Evolutionary conservation across 2,888 invertebrate genomes (phyloP).

Genomic region (Luperina testacea): DNA sequence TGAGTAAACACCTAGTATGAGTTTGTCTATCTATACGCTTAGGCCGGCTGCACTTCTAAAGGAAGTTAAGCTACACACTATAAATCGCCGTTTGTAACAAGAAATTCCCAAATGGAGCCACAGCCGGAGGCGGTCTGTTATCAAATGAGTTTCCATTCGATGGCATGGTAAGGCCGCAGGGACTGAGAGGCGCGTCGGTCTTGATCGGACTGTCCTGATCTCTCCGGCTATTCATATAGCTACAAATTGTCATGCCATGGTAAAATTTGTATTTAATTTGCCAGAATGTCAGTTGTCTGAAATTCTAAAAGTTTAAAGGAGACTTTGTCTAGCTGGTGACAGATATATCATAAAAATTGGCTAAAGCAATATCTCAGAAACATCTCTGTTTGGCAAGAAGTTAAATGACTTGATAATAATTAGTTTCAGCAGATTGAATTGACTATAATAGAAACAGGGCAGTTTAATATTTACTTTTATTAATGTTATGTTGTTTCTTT

Average conservation of each 20-base stretch:
- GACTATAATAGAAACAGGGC: neutral
- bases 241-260: neutral
- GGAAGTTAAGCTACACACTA: neutral
- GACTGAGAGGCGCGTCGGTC: neutral
- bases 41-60: neutral
- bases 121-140: neutral
- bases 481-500: slow-evolving; percentile 45
- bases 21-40: neutral
- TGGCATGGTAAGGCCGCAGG: neutral
- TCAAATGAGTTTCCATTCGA: neutral
- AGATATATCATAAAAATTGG: neutral
- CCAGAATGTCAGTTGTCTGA: neutral
- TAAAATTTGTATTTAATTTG: neutral
- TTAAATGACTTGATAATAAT: neutral
- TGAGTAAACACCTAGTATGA: neutral
- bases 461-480: neutral
- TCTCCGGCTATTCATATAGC: neutral
- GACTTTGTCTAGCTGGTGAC: neutral
- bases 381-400: neutral
- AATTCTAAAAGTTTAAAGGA: neutral
- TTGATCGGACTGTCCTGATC: neutral
- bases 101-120: neutral
- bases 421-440: neutral
- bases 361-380: neutral
- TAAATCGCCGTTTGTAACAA: neutral